Evolutionary conservation across 2,888 invertebrate species (phyloP).

Genomic region (Cheilosia soror): DNA sequence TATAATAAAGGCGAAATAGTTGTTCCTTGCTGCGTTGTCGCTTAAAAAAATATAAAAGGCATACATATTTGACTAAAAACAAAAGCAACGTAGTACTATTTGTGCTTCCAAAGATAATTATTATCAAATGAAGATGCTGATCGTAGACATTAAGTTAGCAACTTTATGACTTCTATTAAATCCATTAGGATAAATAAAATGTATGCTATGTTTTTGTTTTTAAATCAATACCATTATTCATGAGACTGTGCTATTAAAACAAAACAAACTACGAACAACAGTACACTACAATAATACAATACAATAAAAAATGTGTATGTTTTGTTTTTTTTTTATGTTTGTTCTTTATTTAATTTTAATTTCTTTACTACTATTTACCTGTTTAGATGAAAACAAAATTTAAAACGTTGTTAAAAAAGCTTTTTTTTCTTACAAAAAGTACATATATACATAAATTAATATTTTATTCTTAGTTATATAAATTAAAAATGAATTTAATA

Average conservation of each 20-base stretch:
- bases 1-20: conserved; percentile 59
- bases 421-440: conserved; percentile 70
- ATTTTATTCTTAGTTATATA: conserved; percentile 68
- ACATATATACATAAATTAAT: conserved; percentile 67
- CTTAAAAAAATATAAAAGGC: not conserved
- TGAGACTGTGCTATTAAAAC: conserved; percentile 74
- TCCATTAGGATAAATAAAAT: conserved; percentile 51
- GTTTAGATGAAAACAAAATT: conserved; percentile 76
- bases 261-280: conserved; percentile 45
- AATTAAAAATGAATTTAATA: conserved; percentile 72
- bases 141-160: conserved; percentile 68
- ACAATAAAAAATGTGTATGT: conserved; percentile 47
- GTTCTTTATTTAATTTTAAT: conserved; percentile 76
- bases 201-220: conserved; percentile 61
- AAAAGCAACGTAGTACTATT: conserved; percentile 67
- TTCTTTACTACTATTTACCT: conserved; percentile 77
- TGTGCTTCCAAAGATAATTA: conserved; percentile 75
- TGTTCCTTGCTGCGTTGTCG: conserved; percentile 58
- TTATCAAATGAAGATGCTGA: conserved; percentile 74
- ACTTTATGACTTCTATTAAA: conserved; percentile 57
- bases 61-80: not conserved
- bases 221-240: conserved; percentile 67
- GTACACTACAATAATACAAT: conserved; percentile 43
- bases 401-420: conserved; percentile 76
- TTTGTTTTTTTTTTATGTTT: conserved; percentile 60